phyloP scores from a whole-genome alignment of 1,140 invertebrate species.

The Nixonia krombeini region DNA sequence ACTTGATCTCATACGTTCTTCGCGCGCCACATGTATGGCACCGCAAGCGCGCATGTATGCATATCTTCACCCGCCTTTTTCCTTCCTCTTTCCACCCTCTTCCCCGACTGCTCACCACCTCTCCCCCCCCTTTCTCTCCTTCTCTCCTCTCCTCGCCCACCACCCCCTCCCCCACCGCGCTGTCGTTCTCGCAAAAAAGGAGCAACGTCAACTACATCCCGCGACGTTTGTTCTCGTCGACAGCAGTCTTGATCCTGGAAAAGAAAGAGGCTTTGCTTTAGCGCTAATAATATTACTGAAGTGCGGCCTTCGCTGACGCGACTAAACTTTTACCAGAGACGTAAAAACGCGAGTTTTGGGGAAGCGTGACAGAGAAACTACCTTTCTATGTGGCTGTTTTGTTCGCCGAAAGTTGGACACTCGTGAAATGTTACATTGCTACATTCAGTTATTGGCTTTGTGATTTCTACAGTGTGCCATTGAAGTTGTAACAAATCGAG shows the following conservation, averaged over 20 bases:
- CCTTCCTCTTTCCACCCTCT: conserved; percentile 26
- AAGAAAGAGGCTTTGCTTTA: conserved; percentile 14
- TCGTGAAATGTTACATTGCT: conserved; percentile 13
- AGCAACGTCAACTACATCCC: conserved; percentile 70
- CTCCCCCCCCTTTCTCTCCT: conserved; percentile 25
- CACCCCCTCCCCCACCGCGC: conserved; percentile 37
- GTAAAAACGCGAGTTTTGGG: conserved; percentile 13
- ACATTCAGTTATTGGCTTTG: too few relatives aligned
- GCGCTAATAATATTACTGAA: conserved; percentile 19
- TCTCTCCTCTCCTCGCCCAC: conserved; percentile 37
- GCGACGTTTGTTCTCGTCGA: conserved; percentile 56
- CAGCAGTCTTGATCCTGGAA: conserved; percentile 61
- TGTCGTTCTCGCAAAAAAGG: conserved; percentile 48
- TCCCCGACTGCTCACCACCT: conserved; percentile 8
- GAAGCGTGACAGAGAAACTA: background rate
- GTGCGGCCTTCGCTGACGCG: background rate
- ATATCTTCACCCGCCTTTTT: too few relatives aligned
- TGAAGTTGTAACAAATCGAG: too few relatives aligned
- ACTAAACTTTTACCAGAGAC: background rate
- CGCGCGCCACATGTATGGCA: conserved; percentile 1
- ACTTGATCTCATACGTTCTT: conserved; percentile 11
- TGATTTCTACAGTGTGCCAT: too few relatives aligned
- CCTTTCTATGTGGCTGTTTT: conserved; percentile 16
- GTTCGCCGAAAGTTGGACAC: conserved; percentile 12
- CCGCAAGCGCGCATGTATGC: conserved; percentile 29